Conservation (phyloP, 2,113 vertebrate genomes). For the Atrichornis clamosus region DNA sequence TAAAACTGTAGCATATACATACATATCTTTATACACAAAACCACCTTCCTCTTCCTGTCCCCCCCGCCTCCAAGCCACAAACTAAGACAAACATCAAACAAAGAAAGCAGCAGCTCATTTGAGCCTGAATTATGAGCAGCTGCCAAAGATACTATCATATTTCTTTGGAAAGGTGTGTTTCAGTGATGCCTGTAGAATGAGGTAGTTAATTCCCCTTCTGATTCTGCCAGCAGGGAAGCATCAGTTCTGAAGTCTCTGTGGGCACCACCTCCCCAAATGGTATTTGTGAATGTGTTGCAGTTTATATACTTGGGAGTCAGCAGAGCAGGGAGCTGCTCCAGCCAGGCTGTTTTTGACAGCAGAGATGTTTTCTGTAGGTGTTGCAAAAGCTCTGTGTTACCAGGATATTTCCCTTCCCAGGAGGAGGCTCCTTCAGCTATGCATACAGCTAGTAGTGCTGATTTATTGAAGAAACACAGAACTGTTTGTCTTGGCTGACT, state of each 20-base stretch:
- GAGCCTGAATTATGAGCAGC: neutral
- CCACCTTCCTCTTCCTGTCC: fast-evolving
- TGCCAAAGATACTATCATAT: neutral
- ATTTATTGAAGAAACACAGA: neutral
- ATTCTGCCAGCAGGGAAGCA: neutral
- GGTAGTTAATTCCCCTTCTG: neutral
- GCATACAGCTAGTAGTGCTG: neutral
- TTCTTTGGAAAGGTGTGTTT: neutral
- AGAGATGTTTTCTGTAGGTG: neutral
- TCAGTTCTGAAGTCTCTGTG: neutral
- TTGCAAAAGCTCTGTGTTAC: neutral
- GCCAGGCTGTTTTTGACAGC: neutral
- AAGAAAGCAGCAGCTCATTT: neutral
- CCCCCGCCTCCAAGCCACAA: too few relatives aligned
- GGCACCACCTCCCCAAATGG: neutral
- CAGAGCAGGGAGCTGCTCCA: neutral
- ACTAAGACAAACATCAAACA: neutral
- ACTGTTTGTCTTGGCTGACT: neutral
- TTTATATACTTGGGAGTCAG: neutral
- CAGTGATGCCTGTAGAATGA: neutral
- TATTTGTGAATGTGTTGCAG: neutral
- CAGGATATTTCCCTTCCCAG: neutral
- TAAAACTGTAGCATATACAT: neutral
- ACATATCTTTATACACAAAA: neutral
- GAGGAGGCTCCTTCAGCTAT: neutral